Conservation (phyloP, 2,797 vertebrate species). For the Anas bahamensis region DNA sequence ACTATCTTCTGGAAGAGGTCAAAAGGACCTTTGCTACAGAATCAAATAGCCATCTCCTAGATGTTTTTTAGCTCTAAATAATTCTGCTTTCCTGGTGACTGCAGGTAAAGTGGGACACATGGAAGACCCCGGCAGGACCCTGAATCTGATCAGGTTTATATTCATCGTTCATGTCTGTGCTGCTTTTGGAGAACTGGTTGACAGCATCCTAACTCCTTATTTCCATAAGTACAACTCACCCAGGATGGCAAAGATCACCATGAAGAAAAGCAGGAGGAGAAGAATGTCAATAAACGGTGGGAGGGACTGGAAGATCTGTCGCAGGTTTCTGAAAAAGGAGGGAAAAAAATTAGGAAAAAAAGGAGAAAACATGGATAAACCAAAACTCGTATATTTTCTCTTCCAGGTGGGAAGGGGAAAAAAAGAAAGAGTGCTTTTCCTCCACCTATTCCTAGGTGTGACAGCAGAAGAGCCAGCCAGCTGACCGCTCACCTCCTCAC, state of each 20-base stretch:
- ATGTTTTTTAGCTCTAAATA: background rate
- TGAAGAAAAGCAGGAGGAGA: constrained; percentile 96
- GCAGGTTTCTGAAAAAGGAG: constrained; percentile 87
- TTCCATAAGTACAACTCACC: constrained; percentile 81
- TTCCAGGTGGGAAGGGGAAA: background rate
- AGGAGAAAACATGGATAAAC: background rate
- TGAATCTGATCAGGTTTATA: background rate
- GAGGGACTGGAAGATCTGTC: constrained; percentile 99
- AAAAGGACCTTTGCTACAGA: background rate
- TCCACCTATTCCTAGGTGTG: background rate
- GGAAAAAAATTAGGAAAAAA: background rate
- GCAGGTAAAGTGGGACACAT: background rate
- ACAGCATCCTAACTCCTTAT: background rate
- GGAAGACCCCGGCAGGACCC: background rate
- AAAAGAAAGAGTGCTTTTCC: background rate
- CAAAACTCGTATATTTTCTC: background rate
- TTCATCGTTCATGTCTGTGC: background rate
- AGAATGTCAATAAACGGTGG: constrained; percentile 99
- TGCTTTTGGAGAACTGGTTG: background rate
- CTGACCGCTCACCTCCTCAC: constrained; percentile 87
- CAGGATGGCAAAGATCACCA: constrained; percentile 97
- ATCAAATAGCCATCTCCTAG: background rate
- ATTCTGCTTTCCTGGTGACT: background rate
- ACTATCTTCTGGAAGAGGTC: background rate
- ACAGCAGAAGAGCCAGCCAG: background rate